These are phyloP conservation scores for Neopelma chrysocephalum DNA, from an alignment of 2,797 vertebrate genomes.

Conservation along the genomic window DNA sequence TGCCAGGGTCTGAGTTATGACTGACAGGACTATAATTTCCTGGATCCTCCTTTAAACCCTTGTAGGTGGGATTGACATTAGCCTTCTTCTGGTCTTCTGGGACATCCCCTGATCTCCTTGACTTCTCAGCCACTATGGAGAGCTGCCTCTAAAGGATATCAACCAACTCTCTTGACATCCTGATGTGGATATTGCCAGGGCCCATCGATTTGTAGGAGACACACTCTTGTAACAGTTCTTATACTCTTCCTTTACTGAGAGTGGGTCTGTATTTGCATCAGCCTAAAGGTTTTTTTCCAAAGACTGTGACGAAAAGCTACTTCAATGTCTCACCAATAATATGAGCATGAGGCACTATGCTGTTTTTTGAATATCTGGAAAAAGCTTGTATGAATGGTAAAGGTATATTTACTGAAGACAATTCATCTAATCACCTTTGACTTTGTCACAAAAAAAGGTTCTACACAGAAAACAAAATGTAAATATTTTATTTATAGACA, in stretches of 20 bases:
- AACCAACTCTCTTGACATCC: background rate
- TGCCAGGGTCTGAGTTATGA: background rate
- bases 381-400: background rate
- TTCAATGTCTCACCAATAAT: background rate
- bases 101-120: background rate
- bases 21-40: no score
- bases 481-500: background rate
- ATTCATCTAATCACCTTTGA: background rate
- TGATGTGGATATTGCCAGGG: background rate
- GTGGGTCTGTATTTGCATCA: background rate
- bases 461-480: background rate
- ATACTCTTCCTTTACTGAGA: background rate
- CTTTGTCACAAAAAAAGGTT: background rate
- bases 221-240: no score
- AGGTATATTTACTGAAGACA: background rate
- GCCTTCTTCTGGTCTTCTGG: background rate
- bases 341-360: background rate
- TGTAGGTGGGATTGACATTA: background rate
- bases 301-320: background rate
- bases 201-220: no score
- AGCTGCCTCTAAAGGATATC: background rate
- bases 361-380: background rate
- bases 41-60: background rate
- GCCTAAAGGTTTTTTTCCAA: background rate
- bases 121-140: background rate